A percentile compares a stretch with the other conserved stretches of the same genome.
These are phyloP conservation scores for Eupithecia pulchellata DNA, from an alignment of 2,888 invertebrate genomes.

Conservation along the genomic window DNA sequence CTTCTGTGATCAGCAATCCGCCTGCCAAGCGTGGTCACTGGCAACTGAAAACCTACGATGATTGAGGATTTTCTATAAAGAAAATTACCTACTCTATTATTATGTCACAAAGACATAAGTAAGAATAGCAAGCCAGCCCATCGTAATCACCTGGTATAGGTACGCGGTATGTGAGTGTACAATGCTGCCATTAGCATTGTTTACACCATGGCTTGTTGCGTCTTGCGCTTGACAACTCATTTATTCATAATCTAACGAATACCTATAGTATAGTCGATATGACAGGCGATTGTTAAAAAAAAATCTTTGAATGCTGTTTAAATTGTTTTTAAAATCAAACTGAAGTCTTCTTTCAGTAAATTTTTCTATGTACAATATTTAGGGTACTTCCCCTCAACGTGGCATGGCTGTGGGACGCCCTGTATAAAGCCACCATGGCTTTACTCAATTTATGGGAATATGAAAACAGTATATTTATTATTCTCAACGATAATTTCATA, in stretches of 20 bases:
- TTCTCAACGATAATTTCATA: too few species aligned
- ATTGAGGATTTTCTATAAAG: background rate
- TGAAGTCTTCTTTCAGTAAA: too few species aligned
- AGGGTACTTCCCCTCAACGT: too few species aligned
- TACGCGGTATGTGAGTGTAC: background rate
- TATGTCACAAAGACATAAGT: background rate
- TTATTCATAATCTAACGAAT: background rate
- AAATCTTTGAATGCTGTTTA: too few species aligned
- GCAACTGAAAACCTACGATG: background rate
- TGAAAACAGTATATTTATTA: too few species aligned
- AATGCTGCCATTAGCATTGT: background rate
- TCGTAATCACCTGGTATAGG: background rate
- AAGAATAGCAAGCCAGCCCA: background rate
- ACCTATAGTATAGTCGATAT: too few species aligned
- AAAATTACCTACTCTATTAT: background rate
- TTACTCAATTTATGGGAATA: too few species aligned
- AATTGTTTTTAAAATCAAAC: too few species aligned
- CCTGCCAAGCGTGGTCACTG: background rate
- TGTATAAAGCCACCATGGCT: too few species aligned
- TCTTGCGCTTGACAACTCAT: background rate
- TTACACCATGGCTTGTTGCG: background rate
- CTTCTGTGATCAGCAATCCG: background rate
- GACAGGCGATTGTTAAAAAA: too few species aligned
- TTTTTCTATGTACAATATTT: too few species aligned
- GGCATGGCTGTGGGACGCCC: too few species aligned